A percentile compares a stretch with the other conserved stretches of the same genome.
Evolutionary conservation across 2,888 invertebrate genomes (phyloP).

Genomic region (Monoplex corrugatus): DNA sequence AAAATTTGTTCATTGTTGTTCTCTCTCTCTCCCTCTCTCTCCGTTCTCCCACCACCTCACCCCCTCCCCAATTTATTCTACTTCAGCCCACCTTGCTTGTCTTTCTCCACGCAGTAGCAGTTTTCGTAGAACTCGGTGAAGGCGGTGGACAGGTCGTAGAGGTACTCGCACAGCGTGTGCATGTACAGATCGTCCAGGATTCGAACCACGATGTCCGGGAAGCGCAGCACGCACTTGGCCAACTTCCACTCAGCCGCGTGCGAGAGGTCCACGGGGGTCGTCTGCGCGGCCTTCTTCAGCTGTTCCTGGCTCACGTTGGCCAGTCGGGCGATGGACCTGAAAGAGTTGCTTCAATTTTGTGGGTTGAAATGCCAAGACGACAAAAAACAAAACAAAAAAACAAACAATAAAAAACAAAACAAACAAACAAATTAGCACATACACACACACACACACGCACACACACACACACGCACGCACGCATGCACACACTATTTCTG

Average conservation of each 20-base stretch:
- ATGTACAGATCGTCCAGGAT: slow-evolving; percentile 91
- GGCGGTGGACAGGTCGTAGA: slow-evolving; percentile 95
- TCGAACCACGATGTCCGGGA: slow-evolving; percentile 92
- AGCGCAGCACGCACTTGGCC: slow-evolving; percentile 88
- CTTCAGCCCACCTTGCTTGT: slow-evolving; percentile 82
- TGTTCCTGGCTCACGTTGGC: slow-evolving; percentile 82
- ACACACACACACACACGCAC: neutral
- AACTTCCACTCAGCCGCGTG: slow-evolving; percentile 98
- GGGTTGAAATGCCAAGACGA: too few relatives aligned
- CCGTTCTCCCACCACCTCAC: neutral
- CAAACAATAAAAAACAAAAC: neutral
- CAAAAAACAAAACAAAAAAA: neutral
- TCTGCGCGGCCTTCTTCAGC: slow-evolving; percentile 85
- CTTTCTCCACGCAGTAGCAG: slow-evolving; percentile 98
- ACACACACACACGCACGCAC: neutral
- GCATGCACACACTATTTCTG: too few relatives aligned
- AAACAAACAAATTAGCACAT: neutral
- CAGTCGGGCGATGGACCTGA: slow-evolving; percentile 81
- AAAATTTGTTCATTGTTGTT: too few relatives aligned
- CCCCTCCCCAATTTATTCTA: neutral
- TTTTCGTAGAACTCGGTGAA: slow-evolving; percentile 98
- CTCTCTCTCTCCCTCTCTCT: too few relatives aligned
- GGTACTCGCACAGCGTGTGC: slow-evolving; percentile 95
- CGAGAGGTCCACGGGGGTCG: slow-evolving; percentile 87
- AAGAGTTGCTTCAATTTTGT: too few relatives aligned